Percentiles rank a stretch among this genome's conserved stretches.
Evolutionary conservation across 2,797 vertebrate species (phyloP).

Genomic region (Xenopus petersii): DNA sequence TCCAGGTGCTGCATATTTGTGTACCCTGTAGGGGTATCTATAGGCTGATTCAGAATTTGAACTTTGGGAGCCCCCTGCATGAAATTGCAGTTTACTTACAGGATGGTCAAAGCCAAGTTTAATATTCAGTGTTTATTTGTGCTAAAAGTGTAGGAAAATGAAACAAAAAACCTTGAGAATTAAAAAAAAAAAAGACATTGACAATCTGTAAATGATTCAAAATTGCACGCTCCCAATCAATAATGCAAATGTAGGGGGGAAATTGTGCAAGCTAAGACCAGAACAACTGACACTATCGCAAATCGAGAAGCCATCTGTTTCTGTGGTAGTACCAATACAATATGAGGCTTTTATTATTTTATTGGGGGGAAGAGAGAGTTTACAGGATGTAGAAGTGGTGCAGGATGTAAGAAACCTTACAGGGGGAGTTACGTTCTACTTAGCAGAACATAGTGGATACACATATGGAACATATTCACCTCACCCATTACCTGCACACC

Average conservation of each 20-base stretch:
- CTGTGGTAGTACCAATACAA: conserved; percentile 25
- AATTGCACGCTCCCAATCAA: too few relatives aligned
- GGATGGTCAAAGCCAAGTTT: too few relatives aligned
- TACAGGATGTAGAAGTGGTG: conserved; percentile 42
- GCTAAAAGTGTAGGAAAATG: too few relatives aligned
- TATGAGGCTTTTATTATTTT: conserved; percentile 28
- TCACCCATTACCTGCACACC: conserved; percentile 41
- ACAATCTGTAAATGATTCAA: too few relatives aligned
- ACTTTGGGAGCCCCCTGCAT: too few relatives aligned
- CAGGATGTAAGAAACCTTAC: conserved; percentile 31
- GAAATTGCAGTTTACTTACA: too few relatives aligned
- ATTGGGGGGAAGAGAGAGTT: conserved; percentile 33
- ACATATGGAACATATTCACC: conserved; percentile 43
- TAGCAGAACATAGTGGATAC: conserved; percentile 38
- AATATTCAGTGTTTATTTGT: too few relatives aligned
- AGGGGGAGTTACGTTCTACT: conserved; percentile 34
- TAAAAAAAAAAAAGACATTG: too few relatives aligned
- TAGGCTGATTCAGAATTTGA: too few relatives aligned
- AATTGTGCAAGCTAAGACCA: neutral
- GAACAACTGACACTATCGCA: conserved; percentile 12
- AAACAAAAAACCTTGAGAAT: too few relatives aligned
- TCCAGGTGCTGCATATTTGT: too few relatives aligned
- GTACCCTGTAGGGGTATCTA: too few relatives aligned
- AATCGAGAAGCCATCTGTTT: conserved; percentile 24
- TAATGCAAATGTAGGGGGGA: neutral